phyloP scores from a whole-genome alignment of 2,888 invertebrate genomes.

The Ptilodon capucinus region DNA sequence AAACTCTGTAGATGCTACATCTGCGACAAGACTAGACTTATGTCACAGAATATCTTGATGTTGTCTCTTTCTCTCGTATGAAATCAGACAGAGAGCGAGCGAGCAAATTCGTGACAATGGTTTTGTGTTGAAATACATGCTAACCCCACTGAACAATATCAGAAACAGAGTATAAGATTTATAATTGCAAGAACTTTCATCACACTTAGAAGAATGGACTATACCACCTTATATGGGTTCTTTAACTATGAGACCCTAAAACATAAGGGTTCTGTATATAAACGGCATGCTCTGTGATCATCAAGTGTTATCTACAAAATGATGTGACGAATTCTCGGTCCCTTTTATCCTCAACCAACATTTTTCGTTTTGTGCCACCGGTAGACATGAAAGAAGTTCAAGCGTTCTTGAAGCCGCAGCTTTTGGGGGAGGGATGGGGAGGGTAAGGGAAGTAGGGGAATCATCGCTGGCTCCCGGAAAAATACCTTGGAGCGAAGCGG shows the following conservation, averaged over 20 bases:
- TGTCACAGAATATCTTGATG: too few relatives aligned
- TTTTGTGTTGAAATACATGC: too few relatives aligned
- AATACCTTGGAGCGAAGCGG: slow-evolving; percentile 57
- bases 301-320: not conserved
- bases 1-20: too few relatives aligned
- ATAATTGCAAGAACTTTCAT: too few relatives aligned
- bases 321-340: slow-evolving; percentile 15
- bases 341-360: slow-evolving; percentile 40
- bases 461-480: slow-evolving; percentile 55
- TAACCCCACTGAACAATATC: too few relatives aligned
- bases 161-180: too few relatives aligned
- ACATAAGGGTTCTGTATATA: slow-evolving; percentile 5
- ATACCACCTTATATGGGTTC: too few relatives aligned
- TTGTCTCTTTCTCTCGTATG: too few relatives aligned
- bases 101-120: too few relatives aligned
- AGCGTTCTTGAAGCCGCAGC: slow-evolving; percentile 57
- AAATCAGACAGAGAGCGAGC: too few relatives aligned
- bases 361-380: slow-evolving; percentile 49
- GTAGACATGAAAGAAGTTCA: slow-evolving; percentile 67
- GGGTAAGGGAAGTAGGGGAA: slow-evolving; percentile 55
- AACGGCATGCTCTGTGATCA: not conserved
- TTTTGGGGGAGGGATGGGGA: slow-evolving; percentile 43
- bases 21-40: too few relatives aligned
- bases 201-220: too few relatives aligned
- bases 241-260: not conserved